Evolutionary conservation across 2,888 invertebrate genomes (phyloP).

Genomic region (Agrochola lychnidis): DNA sequence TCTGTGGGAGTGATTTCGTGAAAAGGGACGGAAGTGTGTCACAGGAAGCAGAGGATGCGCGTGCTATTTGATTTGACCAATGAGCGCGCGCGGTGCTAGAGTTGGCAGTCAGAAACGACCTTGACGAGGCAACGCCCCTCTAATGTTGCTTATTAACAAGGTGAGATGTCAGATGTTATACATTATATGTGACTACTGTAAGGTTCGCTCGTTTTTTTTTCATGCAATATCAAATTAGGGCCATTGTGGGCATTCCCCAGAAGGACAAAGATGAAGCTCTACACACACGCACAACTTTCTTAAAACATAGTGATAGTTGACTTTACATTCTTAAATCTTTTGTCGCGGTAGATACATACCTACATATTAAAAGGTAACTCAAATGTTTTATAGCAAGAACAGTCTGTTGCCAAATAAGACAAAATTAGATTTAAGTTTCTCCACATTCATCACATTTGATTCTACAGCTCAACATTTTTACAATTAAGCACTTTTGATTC

Average conservation of each 20-base stretch:
- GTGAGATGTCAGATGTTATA: no score
- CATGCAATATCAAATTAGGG: background rate
- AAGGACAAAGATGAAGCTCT: background rate
- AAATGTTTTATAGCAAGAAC: constrained; percentile 2
- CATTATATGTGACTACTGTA: no score
- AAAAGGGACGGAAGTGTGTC: no score
- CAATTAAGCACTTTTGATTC: constrained; percentile 60
- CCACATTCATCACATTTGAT: constrained; percentile 19
- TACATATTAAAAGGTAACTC: background rate
- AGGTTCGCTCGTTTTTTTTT: background rate
- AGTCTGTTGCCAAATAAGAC: constrained; percentile 37
- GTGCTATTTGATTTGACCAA: no score
- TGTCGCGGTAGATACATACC: background rate
- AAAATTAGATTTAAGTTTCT: constrained; percentile 8
- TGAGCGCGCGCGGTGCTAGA: no score
- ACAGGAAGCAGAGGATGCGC: no score
- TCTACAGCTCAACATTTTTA: constrained; percentile 38
- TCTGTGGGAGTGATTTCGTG: no score
- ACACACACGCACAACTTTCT: background rate
- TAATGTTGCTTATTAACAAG: no score
- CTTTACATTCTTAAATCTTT: constrained; percentile 10
- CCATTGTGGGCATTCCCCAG: background rate
- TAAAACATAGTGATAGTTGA: background rate
- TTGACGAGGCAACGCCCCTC: no score
- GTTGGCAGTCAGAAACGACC: no score